These are phyloP conservation scores for Acanthurus lineatus DNA, from an alignment of 2,797 vertebrate species.

Conservation along the genomic window DNA sequence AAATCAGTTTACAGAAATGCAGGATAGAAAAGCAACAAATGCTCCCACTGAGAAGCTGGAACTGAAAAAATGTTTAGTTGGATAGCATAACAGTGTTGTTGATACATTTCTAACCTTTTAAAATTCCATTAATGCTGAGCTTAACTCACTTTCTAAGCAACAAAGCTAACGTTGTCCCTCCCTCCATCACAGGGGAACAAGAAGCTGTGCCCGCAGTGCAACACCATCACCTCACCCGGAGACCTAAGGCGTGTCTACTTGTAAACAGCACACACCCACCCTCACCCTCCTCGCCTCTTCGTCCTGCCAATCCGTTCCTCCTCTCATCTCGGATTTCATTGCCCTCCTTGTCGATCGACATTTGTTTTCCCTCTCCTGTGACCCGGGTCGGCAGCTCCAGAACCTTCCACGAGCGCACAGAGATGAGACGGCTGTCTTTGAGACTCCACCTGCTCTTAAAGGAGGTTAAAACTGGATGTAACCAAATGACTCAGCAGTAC, in stretches of 20 bases:
- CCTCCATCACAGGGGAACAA: conserved; percentile 92
- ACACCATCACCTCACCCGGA: conserved; percentile 99
- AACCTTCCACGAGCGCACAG: conserved; percentile 54
- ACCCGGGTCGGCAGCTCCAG: conserved; percentile 36
- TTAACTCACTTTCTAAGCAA: background rate
- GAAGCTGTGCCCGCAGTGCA: conserved; percentile 99
- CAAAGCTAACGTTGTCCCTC: conserved; percentile 35
- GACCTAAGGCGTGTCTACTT: conserved; percentile 99
- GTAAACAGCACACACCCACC: conserved; percentile 86
- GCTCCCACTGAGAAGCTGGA: background rate
- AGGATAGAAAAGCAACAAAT: background rate
- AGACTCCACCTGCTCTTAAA: conserved; percentile 59
- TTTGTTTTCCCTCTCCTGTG: conserved; percentile 21
- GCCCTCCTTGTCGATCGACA: conserved; percentile 15
- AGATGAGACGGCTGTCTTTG: conserved; percentile 58
- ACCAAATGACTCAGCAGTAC: conserved; percentile 41
- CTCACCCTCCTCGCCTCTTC: conserved; percentile 27
- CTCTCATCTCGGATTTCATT: conserved; percentile 56
- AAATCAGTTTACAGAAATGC: background rate
- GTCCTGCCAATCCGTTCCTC: conserved; percentile 59
- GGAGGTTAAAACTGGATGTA: conserved; percentile 29
- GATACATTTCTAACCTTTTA: too few species aligned
- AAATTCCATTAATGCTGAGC: too few species aligned
- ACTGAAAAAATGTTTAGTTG: background rate
- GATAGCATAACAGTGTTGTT: background rate